A percentile compares a stretch with the other conserved stretches of the same genome.
Evolutionary conservation across 1,140 invertebrate species (phyloP).

Genomic region (Coelopa frigida): DNA sequence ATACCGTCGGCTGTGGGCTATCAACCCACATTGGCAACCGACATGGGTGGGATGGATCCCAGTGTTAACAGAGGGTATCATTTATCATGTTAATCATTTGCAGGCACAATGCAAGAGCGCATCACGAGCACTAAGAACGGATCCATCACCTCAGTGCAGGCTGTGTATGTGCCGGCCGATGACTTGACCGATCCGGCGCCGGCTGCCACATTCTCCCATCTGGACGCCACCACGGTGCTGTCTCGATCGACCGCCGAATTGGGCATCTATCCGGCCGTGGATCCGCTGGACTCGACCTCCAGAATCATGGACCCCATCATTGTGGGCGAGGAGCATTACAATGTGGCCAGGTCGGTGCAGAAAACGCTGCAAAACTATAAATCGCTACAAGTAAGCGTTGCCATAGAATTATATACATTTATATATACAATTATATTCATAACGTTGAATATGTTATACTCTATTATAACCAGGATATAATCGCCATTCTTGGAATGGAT

Average conservation of each 20-base stretch:
- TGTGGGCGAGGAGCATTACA: conserved; percentile 72
- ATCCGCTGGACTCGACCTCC: conserved; percentile 75
- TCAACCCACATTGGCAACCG: conserved; percentile 69
- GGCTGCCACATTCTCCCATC: conserved; percentile 76
- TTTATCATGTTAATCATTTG: neutral
- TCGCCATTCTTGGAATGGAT: conserved; percentile 80
- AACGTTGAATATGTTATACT: neutral
- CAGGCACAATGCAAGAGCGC: conserved; percentile 64
- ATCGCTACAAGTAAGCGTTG: conserved; percentile 52
- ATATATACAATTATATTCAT: neutral
- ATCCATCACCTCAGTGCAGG: conserved; percentile 74
- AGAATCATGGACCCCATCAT: conserved; percentile 75
- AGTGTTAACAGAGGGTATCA: neutral
- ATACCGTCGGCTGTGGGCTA: conserved; percentile 79
- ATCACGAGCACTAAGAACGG: conserved; percentile 76
- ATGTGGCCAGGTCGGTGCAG: conserved; percentile 68
- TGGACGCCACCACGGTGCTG: conserved; percentile 80
- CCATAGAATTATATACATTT: neutral
- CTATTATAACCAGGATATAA: conserved; percentile 54
- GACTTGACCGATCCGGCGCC: conserved; percentile 82
- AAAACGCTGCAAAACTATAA: conserved; percentile 75
- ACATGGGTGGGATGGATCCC: conserved; percentile 56
- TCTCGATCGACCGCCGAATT: conserved; percentile 75
- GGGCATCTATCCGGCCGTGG: conserved; percentile 79
- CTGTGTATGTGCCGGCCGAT: conserved; percentile 81